A percentile compares a stretch with the other conserved stretches of the same genome.
Conservation (phyloP, 1,140 invertebrate genomes). For the Drosophila carrolli region DNA sequence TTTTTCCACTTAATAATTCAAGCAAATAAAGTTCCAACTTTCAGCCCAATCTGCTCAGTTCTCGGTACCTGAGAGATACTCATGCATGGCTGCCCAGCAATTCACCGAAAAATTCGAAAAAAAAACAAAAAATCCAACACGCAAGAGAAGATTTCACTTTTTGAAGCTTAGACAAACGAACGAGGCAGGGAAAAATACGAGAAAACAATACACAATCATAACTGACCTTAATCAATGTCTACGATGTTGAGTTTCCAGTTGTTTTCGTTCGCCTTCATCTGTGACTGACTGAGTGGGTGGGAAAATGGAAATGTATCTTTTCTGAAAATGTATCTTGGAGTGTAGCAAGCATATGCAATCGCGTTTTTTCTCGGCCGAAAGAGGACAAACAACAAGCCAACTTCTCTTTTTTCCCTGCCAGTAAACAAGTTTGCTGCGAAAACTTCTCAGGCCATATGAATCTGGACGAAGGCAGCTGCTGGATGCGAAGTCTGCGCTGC, state of each 20-base stretch:
- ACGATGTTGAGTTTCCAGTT: conserved; percentile 39
- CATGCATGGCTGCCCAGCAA: conserved; percentile 41
- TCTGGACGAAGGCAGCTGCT: conserved; percentile 47
- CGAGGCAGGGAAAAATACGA: conserved; percentile 12
- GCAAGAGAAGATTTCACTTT: conserved; percentile 68
- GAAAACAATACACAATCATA: conserved; percentile 60
- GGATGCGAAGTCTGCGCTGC: conserved; percentile 33
- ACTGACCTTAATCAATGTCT: conserved; percentile 78
- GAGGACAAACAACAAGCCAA: conserved; percentile 43
- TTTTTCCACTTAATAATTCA: conserved; percentile 44
- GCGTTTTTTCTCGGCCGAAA: conserved; percentile 35
- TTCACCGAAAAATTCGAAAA: conserved; percentile 10
- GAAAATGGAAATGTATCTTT: conserved; percentile 38
- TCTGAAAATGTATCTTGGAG: conserved; percentile 51
- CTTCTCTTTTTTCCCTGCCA: conserved; percentile 9
- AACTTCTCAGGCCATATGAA: conserved; percentile 71
- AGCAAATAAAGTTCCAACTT: conserved; percentile 44
- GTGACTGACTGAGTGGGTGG: conserved; percentile 34
- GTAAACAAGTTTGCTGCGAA: conserved; percentile 75
- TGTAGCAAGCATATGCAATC: conserved; percentile 59
- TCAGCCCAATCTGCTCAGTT: conserved; percentile 37
- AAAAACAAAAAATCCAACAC: conserved; percentile 27
- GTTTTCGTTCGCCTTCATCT: conserved; percentile 6
- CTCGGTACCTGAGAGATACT: conserved; percentile 38
- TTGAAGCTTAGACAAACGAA: conserved; percentile 34